phyloP scores from a whole-genome alignment of 2,797 vertebrate genomes.

The Rallus crepitans region DNA sequence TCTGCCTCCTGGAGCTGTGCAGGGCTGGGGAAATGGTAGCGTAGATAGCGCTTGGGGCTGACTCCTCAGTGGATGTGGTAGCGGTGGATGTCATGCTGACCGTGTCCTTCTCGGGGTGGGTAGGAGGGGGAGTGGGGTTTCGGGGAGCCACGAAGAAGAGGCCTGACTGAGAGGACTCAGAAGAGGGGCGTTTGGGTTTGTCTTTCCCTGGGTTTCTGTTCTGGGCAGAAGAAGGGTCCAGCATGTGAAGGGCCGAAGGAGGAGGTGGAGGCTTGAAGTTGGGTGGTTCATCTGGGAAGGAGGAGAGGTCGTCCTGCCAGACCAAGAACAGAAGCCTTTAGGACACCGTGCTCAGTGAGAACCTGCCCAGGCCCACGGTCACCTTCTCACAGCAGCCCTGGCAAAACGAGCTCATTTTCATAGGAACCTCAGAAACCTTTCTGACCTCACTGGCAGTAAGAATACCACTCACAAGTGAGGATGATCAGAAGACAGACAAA shows the following conservation, averaged over 20 bases:
- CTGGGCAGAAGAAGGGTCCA: conserved; percentile 53
- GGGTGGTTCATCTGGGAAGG: conserved; percentile 85
- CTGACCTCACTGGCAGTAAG: neutral
- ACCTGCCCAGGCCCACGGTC: too few species aligned
- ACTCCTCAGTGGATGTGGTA: conserved; percentile 51
- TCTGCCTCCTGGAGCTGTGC: conserved; percentile 64
- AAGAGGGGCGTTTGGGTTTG: conserved; percentile 83
- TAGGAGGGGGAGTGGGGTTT: conserved; percentile 64
- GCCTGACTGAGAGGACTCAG: conserved; percentile 87
- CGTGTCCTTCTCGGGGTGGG: conserved; percentile 62
- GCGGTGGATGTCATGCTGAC: conserved; percentile 56
- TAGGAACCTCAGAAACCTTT: neutral
- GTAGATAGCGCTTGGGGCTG: conserved; percentile 63
- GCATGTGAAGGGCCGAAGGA: conserved; percentile 69
- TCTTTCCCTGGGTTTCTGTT: conserved; percentile 76
- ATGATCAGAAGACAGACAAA: neutral
- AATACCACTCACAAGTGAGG: neutral
- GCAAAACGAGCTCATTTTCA: neutral
- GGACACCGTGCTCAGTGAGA: neutral
- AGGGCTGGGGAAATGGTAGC: conserved; percentile 70
- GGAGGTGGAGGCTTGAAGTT: conserved; percentile 86
- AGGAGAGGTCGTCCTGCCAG: conserved; percentile 90
- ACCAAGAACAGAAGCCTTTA: conserved; percentile 51
- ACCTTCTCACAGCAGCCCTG: rapidly evolving
- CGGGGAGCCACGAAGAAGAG: conserved; percentile 86